phyloP scores from a whole-genome alignment of 30 jellyfish, hydroid and myxozoan species.

The Rhopilema esculentum region DNA sequence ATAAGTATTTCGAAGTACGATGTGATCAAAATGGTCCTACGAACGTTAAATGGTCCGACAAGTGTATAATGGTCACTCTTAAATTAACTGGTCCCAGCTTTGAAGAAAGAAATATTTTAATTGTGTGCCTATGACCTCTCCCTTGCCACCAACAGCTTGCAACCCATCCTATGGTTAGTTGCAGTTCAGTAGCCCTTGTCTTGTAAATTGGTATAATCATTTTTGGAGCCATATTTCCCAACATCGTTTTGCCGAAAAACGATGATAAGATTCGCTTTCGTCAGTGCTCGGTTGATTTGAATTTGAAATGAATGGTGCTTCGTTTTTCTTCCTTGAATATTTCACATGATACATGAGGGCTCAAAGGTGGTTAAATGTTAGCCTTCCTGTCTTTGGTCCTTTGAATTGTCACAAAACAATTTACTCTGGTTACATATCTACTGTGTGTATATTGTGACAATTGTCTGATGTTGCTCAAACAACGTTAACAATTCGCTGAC shows the following conservation, averaged over 20 bases:
- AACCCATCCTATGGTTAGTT: too few relatives aligned
- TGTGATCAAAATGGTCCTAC: too few relatives aligned
- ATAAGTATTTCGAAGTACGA: too few relatives aligned
- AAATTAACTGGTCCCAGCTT: too few relatives aligned
- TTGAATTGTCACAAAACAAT: background rate
- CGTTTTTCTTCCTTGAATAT: background rate
- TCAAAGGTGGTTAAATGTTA: background rate
- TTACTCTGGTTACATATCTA: background rate
- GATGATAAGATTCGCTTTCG: background rate
- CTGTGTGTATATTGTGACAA: too few relatives aligned
- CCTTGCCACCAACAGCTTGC: too few relatives aligned
- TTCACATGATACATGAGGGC: background rate
- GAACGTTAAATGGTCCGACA: too few relatives aligned
- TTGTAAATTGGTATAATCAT: background rate
- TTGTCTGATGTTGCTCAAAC: background rate
- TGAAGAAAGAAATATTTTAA: too few relatives aligned
- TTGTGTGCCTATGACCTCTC: too few relatives aligned
- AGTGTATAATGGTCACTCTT: too few relatives aligned
- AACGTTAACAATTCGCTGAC: background rate
- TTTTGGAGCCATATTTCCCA: background rate
- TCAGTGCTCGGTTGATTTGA: background rate
- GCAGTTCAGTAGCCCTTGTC: too few relatives aligned
- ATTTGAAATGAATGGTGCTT: background rate
- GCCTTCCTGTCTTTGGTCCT: background rate
- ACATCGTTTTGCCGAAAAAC: background rate